Conservation (phyloP, 2,797 vertebrate species). For the Todus mexicanus region DNA sequence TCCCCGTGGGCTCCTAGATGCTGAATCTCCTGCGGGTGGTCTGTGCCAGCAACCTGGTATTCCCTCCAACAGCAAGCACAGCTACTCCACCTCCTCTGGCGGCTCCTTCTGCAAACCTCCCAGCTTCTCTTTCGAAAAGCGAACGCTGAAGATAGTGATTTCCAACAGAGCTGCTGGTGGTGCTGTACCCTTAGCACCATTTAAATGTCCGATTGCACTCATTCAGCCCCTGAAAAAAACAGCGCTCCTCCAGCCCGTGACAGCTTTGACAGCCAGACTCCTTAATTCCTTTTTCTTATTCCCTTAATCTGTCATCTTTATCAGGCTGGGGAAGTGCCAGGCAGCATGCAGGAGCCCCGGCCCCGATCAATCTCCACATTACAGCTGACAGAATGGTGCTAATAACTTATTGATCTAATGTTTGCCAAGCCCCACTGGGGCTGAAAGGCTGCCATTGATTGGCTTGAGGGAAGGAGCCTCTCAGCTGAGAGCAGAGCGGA, state of each 20-base stretch:
- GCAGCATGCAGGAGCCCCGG: constrained; percentile 79
- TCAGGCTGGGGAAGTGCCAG: constrained; percentile 87
- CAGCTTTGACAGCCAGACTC: constrained; percentile 88
- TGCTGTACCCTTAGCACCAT: constrained; percentile 52
- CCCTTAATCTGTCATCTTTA: constrained; percentile 99
- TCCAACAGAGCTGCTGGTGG: constrained; percentile 25
- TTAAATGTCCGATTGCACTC: constrained; percentile 58
- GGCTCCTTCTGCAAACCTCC: not conserved
- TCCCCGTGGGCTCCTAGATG: not conserved
- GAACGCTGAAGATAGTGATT: not conserved
- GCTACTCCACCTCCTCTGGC: not conserved
- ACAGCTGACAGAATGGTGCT: constrained; percentile 99
- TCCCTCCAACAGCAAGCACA: not conserved
- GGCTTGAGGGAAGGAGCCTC: constrained; percentile 82
- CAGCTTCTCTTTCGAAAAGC: not conserved
- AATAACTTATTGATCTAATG: constrained; percentile 99
- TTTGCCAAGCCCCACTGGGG: constrained; percentile 86
- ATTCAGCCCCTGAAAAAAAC: constrained; percentile 34
- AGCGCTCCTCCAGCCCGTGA: constrained; percentile 76
- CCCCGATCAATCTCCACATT: constrained; percentile 99
- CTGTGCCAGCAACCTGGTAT: not conserved
- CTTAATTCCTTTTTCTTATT: constrained; percentile 96
- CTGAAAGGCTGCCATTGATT: constrained; percentile 91
- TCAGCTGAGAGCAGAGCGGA: constrained; percentile 74
- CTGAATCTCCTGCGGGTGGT: not conserved